Percentiles rank a stretch among this genome's conserved stretches.
These are phyloP conservation scores for Drepana arcuata DNA, from an alignment of 1,140 invertebrate species.

Conservation along the genomic window DNA sequence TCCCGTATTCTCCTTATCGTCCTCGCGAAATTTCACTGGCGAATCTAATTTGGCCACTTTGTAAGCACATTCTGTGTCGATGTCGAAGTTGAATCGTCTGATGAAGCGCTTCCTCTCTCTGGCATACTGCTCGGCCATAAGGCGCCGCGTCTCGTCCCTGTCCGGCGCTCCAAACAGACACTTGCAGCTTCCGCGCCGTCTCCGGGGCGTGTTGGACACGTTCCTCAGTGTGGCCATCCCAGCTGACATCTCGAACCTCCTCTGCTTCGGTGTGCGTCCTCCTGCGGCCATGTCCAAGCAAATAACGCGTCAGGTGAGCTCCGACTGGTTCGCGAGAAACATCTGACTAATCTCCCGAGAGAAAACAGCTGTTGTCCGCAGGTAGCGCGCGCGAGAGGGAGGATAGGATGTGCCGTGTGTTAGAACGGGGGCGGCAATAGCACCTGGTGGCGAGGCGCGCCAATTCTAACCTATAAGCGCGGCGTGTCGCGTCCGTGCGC, in stretches of 20 bases:
- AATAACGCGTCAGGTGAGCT: constrained; percentile 52
- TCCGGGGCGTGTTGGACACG: constrained; percentile 37
- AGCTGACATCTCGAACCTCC: constrained; percentile 48
- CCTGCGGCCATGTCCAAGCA: constrained; percentile 43
- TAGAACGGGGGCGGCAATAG: constrained; percentile 40
- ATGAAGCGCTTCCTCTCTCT: constrained; percentile 59
- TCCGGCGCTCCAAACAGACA: constrained; percentile 60
- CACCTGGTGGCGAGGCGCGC: constrained; percentile 61
- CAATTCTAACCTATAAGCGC: constrained; percentile 64
- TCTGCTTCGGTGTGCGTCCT: constrained; percentile 61
- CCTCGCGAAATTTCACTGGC: constrained; percentile 57
- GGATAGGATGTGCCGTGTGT: constrained; percentile 17
- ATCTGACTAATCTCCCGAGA: constrained; percentile 69
- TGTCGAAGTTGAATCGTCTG: constrained; percentile 58
- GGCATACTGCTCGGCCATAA: constrained; percentile 59
- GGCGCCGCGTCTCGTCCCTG: constrained; percentile 49
- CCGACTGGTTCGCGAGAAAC: constrained; percentile 60
- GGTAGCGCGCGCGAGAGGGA: constrained; percentile 38
- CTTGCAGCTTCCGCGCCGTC: constrained; percentile 59
- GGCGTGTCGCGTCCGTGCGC: constrained; percentile 45
- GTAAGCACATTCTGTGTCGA: constrained; percentile 53
- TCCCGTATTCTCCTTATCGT: constrained; percentile 43
- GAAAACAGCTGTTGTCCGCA: constrained; percentile 64
- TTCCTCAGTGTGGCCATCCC: constrained; percentile 45
- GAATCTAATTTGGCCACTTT: constrained; percentile 52